Percentiles rank a stretch among this genome's conserved stretches.
These are phyloP conservation scores for Himantopus leucocephalus DNA, from an alignment of 2,113 vertebrate genomes.

Conservation along the genomic window DNA sequence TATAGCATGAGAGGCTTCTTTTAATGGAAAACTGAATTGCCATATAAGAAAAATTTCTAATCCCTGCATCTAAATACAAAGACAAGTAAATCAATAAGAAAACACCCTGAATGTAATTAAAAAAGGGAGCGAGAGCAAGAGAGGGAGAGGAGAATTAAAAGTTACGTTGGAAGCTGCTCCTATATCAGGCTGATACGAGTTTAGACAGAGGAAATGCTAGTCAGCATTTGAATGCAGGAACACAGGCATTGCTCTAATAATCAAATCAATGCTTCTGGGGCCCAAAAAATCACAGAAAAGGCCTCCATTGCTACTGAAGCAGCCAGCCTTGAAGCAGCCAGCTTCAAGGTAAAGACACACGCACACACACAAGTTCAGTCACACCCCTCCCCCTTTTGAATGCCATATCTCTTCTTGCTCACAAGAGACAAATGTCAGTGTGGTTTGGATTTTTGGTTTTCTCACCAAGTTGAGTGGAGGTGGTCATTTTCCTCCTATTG, in stretches of 20 bases:
- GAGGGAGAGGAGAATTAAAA: neutral
- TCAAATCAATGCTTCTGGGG: neutral
- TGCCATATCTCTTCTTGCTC: neutral
- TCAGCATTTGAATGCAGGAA: neutral
- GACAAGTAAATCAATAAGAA: conserved; percentile 48
- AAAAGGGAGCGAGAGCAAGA: neutral
- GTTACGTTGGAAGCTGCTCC: neutral
- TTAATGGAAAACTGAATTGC: conserved; percentile 38
- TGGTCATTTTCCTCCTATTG: neutral
- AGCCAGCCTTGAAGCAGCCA: neutral
- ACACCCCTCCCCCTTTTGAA: neutral
- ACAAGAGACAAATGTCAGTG: neutral
- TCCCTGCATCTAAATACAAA: conserved; percentile 37
- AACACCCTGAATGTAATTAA: conserved; percentile 41
- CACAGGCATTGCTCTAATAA: neutral
- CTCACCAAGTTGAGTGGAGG: neutral
- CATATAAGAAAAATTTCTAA: conserved; percentile 6
- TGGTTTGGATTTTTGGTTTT: neutral
- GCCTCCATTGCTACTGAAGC: neutral
- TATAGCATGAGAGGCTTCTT: neutral
- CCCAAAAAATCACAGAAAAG: neutral
- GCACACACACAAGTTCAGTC: neutral
- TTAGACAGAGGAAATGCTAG: neutral
- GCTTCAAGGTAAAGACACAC: neutral
- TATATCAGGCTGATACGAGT: neutral